Conservation (phyloP, 2,888 invertebrate species). For the Agriotes lineatus region DNA sequence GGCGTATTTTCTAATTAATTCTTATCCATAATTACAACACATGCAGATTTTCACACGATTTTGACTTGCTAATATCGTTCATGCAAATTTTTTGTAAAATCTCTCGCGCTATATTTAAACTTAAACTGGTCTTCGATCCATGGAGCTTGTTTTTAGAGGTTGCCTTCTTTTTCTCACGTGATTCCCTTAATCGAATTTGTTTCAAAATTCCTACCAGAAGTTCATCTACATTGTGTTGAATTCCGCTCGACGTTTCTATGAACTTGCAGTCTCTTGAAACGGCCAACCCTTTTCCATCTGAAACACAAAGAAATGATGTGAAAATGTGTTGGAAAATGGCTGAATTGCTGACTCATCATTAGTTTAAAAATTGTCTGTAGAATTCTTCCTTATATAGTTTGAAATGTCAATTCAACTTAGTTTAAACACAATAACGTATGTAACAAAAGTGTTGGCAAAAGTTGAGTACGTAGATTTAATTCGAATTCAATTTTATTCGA, state of each 20-base stretch:
- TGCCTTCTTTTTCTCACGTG: constrained; percentile 76
- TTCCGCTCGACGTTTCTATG: constrained; percentile 95
- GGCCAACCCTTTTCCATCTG: constrained; percentile 94
- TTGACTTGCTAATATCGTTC: constrained; percentile 86
- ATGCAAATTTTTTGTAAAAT: constrained; percentile 88
- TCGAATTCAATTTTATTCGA: no score
- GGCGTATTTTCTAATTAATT: no score
- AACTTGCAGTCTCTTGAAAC: constrained; percentile 92
- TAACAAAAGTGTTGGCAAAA: no score
- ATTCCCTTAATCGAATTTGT: constrained; percentile 86
- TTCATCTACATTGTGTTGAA: constrained; percentile 97
- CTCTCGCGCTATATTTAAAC: constrained; percentile 84
- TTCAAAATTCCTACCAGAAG: constrained; percentile 93
- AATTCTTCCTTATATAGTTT: no score
- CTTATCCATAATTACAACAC: constrained; percentile 73
- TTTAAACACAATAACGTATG: no score
- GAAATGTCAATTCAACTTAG: no score
- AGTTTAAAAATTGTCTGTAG: no score
- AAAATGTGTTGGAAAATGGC: no score
- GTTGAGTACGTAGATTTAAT: no score
- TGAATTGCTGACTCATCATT: no score
- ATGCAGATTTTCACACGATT: constrained; percentile 89
- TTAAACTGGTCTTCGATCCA: constrained; percentile 84
- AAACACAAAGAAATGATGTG: no score
- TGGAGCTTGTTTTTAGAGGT: constrained; percentile 71